phyloP scores from a whole-genome alignment of 2,113 vertebrate species.

The Dendrocopos noguchii region DNA sequence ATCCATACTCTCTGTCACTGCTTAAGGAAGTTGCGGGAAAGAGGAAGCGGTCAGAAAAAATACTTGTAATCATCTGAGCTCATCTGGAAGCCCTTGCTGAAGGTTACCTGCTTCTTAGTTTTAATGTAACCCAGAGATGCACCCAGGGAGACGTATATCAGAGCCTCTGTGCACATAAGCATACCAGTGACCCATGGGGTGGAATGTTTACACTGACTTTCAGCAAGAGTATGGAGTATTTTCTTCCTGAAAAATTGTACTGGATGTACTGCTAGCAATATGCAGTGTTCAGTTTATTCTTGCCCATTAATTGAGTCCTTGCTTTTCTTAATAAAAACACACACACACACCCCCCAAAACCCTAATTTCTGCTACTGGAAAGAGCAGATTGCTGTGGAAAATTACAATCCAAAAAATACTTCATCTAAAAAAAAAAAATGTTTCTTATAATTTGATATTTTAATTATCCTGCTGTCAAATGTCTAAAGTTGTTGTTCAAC shows the following conservation, averaged over 20 bases:
- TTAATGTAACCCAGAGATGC: neutral
- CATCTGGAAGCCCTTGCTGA: neutral
- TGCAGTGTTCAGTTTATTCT: neutral
- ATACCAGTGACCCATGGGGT: neutral
- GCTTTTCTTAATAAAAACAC: neutral
- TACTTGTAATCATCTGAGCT: neutral
- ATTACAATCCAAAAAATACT: neutral
- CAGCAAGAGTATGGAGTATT: neutral
- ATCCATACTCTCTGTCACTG: neutral
- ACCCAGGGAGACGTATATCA: neutral
- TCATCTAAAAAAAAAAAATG: neutral
- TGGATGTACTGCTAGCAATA: neutral
- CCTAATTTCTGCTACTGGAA: neutral
- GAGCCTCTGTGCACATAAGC: neutral
- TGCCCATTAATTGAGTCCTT: neutral
- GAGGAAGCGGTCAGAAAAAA: neutral
- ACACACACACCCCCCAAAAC: neutral
- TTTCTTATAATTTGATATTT: neutral
- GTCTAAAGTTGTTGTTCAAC: neutral
- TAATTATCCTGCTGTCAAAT: slow-evolving; percentile 5
- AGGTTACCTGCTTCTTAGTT: neutral
- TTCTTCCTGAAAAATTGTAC: neutral
- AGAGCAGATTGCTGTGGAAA: slow-evolving; percentile 10
- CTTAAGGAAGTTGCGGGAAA: neutral
- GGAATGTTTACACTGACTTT: neutral